phyloP scores from a whole-genome alignment of 2,113 vertebrate genomes.

The Prunella fulvescens region DNA sequence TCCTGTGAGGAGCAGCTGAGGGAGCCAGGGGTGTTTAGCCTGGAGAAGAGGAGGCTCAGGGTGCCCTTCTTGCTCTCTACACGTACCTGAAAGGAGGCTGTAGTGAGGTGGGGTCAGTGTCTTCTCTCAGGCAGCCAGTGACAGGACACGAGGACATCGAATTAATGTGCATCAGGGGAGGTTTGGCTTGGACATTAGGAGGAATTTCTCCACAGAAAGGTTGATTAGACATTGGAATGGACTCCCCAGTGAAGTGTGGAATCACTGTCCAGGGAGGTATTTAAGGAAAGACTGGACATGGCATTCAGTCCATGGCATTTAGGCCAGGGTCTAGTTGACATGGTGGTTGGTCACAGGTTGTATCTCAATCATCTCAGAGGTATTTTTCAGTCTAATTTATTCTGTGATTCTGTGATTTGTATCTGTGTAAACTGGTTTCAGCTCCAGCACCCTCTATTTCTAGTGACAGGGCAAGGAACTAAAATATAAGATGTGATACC shows the following conservation, averaged over 20 bases:
- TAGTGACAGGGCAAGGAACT: background rate
- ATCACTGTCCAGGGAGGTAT: background rate
- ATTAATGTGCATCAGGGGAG: background rate
- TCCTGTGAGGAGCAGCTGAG: background rate
- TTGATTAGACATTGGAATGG: background rate
- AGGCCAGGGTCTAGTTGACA: background rate
- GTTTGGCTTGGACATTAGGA: background rate
- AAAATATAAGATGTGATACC: background rate
- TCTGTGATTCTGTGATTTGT: background rate
- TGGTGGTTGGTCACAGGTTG: background rate
- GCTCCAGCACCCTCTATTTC: background rate
- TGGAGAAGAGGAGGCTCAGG: background rate
- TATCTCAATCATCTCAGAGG: background rate
- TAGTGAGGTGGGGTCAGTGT: background rate
- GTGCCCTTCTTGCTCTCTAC: background rate
- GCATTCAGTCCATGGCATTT: background rate
- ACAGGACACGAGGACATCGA: background rate
- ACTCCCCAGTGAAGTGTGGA: background rate
- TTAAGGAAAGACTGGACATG: background rate
- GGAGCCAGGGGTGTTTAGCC: rapidly evolving
- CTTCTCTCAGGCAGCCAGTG: background rate
- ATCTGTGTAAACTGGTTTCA: background rate
- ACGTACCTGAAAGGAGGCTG: background rate
- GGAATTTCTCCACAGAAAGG: background rate
- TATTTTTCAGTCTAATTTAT: background rate